phyloP scores from a whole-genome alignment of 2,113 vertebrate genomes.

The Forbesichthys agassizii region DNA sequence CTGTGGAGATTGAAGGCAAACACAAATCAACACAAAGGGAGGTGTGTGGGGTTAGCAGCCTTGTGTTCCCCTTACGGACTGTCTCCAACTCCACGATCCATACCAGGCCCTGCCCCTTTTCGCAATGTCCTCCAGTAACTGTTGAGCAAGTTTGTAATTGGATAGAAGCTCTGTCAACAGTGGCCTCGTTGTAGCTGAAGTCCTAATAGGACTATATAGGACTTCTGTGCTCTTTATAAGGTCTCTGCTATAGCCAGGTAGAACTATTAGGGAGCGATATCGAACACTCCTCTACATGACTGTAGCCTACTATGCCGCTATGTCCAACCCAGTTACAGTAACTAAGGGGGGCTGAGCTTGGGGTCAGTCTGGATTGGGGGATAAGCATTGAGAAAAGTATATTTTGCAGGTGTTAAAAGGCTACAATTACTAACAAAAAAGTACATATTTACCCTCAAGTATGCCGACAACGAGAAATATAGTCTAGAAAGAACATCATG shows the following conservation, averaged over 20 bases:
- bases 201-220: too few relatives aligned
- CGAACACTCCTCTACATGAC: background rate
- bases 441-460: slow-evolving; percentile 30
- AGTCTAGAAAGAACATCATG: slow-evolving; percentile 37
- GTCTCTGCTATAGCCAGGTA: too few relatives aligned
- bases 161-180: too few relatives aligned
- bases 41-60: slow-evolving; percentile 33
- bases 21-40: slow-evolving; percentile 49
- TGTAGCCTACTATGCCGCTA: background rate
- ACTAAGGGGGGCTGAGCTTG: too few relatives aligned
- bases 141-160: slow-evolving; percentile 35
- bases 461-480: slow-evolving; percentile 29
- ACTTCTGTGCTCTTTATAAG: too few relatives aligned
- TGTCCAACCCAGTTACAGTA: too few relatives aligned
- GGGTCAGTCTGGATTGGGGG: background rate
- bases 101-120: background rate
- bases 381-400: slow-evolving; percentile 32
- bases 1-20: slow-evolving; percentile 68
- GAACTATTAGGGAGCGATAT: too few relatives aligned
- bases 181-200: too few relatives aligned
- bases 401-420: slow-evolving; percentile 36
- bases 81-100: slow-evolving; percentile 71
- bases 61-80: slow-evolving; percentile 48
- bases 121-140: too few relatives aligned
- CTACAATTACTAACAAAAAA: slow-evolving; percentile 19